These are phyloP conservation scores for Zootermopsis nevadensis DNA, from an alignment of 2,888 invertebrate species.

Conservation along the genomic window DNA sequence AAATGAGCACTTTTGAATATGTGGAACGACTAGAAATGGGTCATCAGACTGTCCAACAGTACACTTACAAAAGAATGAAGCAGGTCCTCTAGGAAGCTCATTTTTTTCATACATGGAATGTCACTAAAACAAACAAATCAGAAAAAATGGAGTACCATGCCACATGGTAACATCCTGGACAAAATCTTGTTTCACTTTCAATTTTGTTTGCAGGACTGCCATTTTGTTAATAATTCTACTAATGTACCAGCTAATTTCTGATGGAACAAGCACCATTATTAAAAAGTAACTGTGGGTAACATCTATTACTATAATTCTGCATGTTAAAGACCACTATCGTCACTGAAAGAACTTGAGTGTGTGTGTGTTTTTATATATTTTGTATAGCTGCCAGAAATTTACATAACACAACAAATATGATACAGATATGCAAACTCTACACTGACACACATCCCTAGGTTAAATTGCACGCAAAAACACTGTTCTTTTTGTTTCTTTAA, in stretches of 20 bases:
- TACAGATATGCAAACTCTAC: conserved; percentile 12
- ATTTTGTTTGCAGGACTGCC: conserved; percentile 8
- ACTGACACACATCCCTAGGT: conserved; percentile 30
- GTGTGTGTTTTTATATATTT: conserved; percentile 28
- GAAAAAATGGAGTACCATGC: conserved; percentile 37
- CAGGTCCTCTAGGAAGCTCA: conserved; percentile 12
- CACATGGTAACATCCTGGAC: conserved; percentile 8
- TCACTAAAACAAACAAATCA: conserved; percentile 52
- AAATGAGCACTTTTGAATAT: not conserved
- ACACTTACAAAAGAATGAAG: conserved; percentile 15
- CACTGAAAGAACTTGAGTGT: conserved; percentile 25
- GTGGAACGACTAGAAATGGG: conserved; percentile 12
- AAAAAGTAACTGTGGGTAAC: conserved; percentile 21
- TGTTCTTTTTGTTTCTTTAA: conserved; percentile 21
- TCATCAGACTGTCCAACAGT: not conserved
- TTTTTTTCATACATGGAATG: conserved; percentile 53
- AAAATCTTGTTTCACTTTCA: not conserved
- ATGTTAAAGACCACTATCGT: conserved; percentile 17
- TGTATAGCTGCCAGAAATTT: conserved; percentile 25
- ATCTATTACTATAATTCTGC: not conserved
- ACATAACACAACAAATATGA: conserved; percentile 34
- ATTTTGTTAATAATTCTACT: not conserved
- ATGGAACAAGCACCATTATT: not conserved
- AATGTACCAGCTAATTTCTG: not conserved
- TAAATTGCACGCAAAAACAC: conserved; percentile 19